Evolutionary conservation across 2,888 invertebrate genomes (phyloP), one percentile per base, ranked within the genome.

Genomic region (Onchidella celtica): DNA sequence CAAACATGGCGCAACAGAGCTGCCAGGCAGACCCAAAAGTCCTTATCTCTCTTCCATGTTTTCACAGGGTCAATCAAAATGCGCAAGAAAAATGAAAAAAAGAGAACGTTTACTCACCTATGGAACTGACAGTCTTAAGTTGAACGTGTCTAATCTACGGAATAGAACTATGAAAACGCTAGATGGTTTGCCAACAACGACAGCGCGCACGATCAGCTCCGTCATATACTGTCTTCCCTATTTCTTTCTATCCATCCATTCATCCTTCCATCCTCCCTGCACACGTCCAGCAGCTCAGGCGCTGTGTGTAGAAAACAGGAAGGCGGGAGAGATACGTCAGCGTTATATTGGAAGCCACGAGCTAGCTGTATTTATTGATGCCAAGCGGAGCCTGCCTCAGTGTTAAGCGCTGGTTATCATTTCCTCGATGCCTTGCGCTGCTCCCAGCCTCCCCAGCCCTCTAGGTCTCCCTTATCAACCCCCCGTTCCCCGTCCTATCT

Each of bases 331-430:
- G 32, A 65, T 65, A 65, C 65, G 65, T 65, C 65, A 65, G 65
- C 27, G 65, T 27, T 65, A 65, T 65, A 65, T 65, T 65, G 65
- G 65, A 65, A 32, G 29, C 65, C 27, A 65, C 65, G 29, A 65
- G 29, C 17, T 17, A 27, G 65, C 27, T 65, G 65, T 65, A 65
- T 65, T n/a, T 65, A 65, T 65, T 65, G 65, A 65, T 65, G 65
- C 32, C 65, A 32, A n/a, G n/a, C n/a, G n/a, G 65, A 24, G 32
- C 29, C 65, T 29, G 27, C 65, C 32, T 24, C 27, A 29, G 2
- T 65, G 27, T 24, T 32, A 27, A 24, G 27, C 29, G 11, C 11
- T 65, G 17, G 65, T 65, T 65, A 29, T 65, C 65, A 32, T 1
- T 65, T 3, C 65, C 65, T 29, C 59, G 4, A 17, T 47, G 47